A percentile compares a stretch with the other conserved stretches of the same genome.
Evolutionary conservation across 1,140 invertebrate genomes (phyloP).

Genomic region (Penaeus vannamei): DNA sequence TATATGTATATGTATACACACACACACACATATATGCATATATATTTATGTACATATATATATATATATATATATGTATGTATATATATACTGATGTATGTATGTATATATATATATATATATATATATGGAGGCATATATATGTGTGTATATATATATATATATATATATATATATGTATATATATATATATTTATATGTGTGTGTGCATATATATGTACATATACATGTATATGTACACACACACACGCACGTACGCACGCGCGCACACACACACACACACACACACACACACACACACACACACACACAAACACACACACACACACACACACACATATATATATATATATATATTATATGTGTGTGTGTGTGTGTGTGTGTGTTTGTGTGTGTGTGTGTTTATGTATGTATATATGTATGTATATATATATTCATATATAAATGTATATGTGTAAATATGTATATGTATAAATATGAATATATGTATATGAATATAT

Average conservation of each 20-base stretch:
- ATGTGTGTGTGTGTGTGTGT: no score
- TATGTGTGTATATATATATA: conserved; percentile 12
- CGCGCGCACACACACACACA: not conserved
- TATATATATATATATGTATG: conserved; percentile 6
- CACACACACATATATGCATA: not conserved
- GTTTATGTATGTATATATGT: no score
- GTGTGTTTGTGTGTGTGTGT: no score
- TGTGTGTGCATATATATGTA: not conserved
- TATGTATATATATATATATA: not conserved
- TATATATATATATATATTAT: no score
- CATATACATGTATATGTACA: not conserved
- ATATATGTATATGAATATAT: no score
- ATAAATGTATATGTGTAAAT: no score
- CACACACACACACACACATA: not conserved
- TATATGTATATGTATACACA: conserved; percentile 16
- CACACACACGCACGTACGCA: not conserved
- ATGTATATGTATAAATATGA: no score
- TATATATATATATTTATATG: not conserved
- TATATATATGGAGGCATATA: not conserved
- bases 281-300: not conserved
- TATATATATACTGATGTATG: conserved; percentile 3
- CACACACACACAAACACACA: not conserved
- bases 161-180: conserved; percentile 16
- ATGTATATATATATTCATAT: no score
- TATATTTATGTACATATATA: not conserved